These are phyloP conservation scores for Marmota monax DNA, from an alignment of 2,113 vertebrate species.

Conservation along the genomic window DNA sequence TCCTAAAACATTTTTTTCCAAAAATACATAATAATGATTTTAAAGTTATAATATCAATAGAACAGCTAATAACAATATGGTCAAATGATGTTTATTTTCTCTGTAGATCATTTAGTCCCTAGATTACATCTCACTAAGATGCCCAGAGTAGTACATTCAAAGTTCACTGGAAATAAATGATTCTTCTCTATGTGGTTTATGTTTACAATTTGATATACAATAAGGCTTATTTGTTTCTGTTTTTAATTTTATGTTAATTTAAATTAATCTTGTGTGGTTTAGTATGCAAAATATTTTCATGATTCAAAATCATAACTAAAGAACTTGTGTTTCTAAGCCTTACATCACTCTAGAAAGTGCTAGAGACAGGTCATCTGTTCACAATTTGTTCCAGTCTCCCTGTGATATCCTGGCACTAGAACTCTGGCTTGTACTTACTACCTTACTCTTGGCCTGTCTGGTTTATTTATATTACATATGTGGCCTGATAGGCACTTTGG, in stretches of 20 bases:
- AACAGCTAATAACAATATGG: background rate
- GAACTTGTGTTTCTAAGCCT: background rate
- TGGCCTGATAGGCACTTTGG: background rate
- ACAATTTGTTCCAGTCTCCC: background rate
- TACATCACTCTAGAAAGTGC: background rate
- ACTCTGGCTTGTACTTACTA: background rate
- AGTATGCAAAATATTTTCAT: slow-evolving; percentile 23
- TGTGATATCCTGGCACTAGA: background rate
- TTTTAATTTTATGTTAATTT: slow-evolving; percentile 33
- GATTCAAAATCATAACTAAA: slow-evolving; percentile 23
- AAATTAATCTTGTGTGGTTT: slow-evolving; percentile 39
- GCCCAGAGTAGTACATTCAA: background rate
- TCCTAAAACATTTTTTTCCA: slow-evolving; percentile 17
- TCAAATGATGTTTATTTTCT: background rate
- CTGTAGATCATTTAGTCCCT: background rate
- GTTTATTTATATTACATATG: background rate
- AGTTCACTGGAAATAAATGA: background rate
- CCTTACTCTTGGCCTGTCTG: background rate
- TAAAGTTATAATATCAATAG: background rate
- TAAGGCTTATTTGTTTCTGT: background rate
- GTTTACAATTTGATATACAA: background rate
- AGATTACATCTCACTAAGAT: background rate
- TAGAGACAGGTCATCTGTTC: background rate
- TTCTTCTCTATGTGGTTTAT: background rate
- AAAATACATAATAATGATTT: background rate